phyloP scores from a whole-genome alignment of 1,140 invertebrate species.

The Limonius californicus region DNA sequence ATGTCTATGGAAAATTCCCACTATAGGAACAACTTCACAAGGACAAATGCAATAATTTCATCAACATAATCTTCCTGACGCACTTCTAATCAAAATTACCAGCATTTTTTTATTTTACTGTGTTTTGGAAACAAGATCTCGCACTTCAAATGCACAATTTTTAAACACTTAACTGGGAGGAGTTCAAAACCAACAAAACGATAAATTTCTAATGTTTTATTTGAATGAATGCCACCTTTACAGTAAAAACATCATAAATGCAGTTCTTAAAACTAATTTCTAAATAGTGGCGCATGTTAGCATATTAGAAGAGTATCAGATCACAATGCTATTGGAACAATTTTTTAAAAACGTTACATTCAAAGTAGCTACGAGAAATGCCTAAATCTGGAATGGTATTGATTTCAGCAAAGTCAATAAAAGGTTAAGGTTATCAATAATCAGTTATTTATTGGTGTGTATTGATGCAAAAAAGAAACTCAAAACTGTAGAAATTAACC shows the following conservation, averaged over 20 bases:
- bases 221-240: constrained; percentile 11
- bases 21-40: too few relatives aligned
- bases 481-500: not conserved
- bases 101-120: too few relatives aligned
- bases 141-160: too few relatives aligned
- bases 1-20: too few relatives aligned
- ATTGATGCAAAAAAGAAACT: not conserved
- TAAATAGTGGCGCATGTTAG: constrained; percentile 3
- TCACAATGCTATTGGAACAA: constrained; percentile 12
- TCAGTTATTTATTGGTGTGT: not conserved
- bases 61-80: too few relatives aligned
- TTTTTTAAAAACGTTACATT: not conserved
- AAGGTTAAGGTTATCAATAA: not conserved
- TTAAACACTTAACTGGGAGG: too few relatives aligned
- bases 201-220: not conserved
- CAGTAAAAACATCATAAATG: constrained; percentile 9
- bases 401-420: not conserved
- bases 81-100: too few relatives aligned
- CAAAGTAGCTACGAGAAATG: not conserved
- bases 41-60: too few relatives aligned
- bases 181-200: too few relatives aligned
- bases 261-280: not conserved
- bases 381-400: constrained; percentile 1
- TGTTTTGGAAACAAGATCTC: too few relatives aligned
- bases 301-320: constrained; percentile 10